phyloP scores from a whole-genome alignment of 2,888 invertebrate species.

The Hartigia nigra region DNA sequence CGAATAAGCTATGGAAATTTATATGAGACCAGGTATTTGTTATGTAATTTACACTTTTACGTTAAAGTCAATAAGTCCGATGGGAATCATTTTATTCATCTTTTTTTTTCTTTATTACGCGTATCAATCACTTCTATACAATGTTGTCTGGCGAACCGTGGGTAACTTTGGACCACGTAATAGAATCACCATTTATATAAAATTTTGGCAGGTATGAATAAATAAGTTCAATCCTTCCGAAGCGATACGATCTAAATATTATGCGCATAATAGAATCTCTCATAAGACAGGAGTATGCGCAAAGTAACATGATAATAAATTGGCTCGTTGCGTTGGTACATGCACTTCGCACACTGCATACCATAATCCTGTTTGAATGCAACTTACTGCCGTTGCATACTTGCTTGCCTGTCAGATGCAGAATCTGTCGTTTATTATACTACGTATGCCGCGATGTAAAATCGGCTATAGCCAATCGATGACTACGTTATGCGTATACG shows the following conservation, averaged over 20 bases:
- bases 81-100: background rate
- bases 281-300: slow-evolving; percentile 21
- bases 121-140: slow-evolving; percentile 4
- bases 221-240: slow-evolving; percentile 22
- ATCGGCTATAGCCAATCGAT: background rate
- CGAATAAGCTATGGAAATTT: background rate
- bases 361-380: background rate
- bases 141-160: background rate
- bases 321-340: background rate
- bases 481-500: background rate
- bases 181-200: slow-evolving; percentile 35
- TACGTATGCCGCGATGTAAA: background rate
- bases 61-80: background rate
- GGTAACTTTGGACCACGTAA: slow-evolving; percentile 3
- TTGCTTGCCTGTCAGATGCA: background rate
- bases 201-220: slow-evolving; percentile 35
- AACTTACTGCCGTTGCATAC: background rate
- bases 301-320: slow-evolving; percentile 8
- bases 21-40: background rate
- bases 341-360: background rate
- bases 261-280: slow-evolving; percentile 34
- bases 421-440: background rate
- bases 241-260: slow-evolving; percentile 32
- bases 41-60: background rate
- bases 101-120: background rate